These are phyloP conservation scores for Elephantulus edwardii DNA, from an alignment of 2,113 vertebrate genomes.

Conservation along the genomic window DNA sequence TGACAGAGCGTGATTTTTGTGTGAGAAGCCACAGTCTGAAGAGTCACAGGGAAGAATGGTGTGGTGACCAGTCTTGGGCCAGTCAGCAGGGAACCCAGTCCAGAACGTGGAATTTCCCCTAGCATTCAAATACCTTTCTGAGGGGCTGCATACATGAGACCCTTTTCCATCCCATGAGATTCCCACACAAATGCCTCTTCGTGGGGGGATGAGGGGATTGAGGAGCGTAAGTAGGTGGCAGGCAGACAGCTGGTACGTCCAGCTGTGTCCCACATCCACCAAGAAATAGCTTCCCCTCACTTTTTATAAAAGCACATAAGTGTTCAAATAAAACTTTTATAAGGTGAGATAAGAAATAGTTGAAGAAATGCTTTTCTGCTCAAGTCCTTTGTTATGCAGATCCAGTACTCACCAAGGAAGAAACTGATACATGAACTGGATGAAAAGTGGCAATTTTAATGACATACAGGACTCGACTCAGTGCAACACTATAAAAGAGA, in stretches of 20 bases:
- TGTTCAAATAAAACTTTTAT: background rate
- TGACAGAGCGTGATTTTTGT: too few species aligned
- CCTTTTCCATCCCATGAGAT: background rate
- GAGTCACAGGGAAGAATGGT: background rate
- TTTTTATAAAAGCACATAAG: background rate
- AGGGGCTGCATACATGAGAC: accelerated
- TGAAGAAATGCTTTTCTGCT: background rate
- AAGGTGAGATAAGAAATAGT: background rate
- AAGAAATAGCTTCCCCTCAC: too few species aligned
- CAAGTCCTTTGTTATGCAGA: too few species aligned
- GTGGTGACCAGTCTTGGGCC: background rate
- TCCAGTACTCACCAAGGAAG: too few species aligned
- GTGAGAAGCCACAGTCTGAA: background rate
- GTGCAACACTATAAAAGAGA: too few species aligned
- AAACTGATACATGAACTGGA: background rate
- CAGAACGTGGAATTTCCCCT: background rate
- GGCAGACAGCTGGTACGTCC: background rate
- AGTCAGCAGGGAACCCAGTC: background rate
- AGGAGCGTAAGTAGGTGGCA: background rate
- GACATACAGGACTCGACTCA: too few species aligned
- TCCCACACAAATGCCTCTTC: too few species aligned
- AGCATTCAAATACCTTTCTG: too few species aligned
- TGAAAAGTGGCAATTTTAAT: background rate
- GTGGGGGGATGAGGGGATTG: too few species aligned
- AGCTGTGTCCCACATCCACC: background rate